Evolutionary conservation across 2,888 invertebrate species (phyloP).

Genomic region (Torymus auratus): DNA sequence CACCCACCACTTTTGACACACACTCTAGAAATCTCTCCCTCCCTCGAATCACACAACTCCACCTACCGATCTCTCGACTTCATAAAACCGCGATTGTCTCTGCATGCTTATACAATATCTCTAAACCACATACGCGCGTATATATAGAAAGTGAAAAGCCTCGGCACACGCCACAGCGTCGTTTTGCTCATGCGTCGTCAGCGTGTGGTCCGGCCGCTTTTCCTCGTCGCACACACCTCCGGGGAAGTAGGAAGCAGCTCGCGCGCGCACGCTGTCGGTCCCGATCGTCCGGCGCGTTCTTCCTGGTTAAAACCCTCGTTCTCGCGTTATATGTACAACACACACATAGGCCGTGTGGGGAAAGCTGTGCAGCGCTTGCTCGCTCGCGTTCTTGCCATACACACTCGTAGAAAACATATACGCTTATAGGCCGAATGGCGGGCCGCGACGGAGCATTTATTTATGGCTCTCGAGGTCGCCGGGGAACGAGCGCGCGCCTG

Average conservation of each 20-base stretch:
- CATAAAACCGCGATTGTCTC: no score
- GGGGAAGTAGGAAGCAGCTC: not conserved
- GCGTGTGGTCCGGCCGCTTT: slow-evolving; percentile 57
- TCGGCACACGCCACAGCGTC: not conserved
- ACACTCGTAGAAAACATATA: not conserved
- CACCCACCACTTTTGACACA: no score
- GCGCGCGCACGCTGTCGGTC: slow-evolving; percentile 67
- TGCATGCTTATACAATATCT: not conserved
- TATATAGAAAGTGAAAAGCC: not conserved
- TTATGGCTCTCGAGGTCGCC: slow-evolving; percentile 75
- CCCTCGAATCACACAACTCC: not conserved
- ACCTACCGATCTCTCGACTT: not conserved
- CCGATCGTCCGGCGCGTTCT: slow-evolving; percentile 74
- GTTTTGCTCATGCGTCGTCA: slow-evolving; percentile 69
- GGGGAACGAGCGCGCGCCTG: slow-evolving; percentile 73
- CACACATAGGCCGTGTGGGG: slow-evolving; percentile 11
- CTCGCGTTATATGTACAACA: slow-evolving; percentile 61
- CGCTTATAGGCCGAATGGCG: slow-evolving; percentile 51
- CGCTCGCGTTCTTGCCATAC: not conserved
- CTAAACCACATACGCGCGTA: not conserved
- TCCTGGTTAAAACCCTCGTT: slow-evolving; percentile 66
- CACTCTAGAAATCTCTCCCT: no score
- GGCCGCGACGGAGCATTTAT: slow-evolving; percentile 73
- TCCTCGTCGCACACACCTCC: not conserved
- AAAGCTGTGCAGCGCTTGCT: slow-evolving; percentile 20